phyloP scores from a whole-genome alignment of 2,888 invertebrate species.

The Acrobasis repandana region DNA sequence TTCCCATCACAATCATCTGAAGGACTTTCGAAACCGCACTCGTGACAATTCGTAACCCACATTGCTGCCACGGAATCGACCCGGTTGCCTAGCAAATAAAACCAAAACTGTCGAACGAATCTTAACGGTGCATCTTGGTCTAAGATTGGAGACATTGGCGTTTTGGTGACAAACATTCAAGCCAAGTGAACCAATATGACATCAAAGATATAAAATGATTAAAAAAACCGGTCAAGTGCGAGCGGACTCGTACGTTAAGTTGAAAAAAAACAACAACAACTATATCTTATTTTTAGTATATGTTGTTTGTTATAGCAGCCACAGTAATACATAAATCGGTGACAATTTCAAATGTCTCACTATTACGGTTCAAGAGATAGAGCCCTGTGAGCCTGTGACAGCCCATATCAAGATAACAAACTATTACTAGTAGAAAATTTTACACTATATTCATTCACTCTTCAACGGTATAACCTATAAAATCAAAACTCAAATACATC shows the following conservation, averaged over 20 bases:
- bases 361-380: too few species aligned
- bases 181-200: neutral
- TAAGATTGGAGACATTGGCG: conserved; percentile 24
- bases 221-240: too few species aligned
- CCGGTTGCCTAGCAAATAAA: conserved; percentile 46
- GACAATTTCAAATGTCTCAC: too few species aligned
- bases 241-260: too few species aligned
- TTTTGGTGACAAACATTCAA: neutral
- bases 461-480: conserved; percentile 13
- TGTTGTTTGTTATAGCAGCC: too few species aligned
- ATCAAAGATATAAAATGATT: too few species aligned
- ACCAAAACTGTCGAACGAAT: conserved; percentile 41
- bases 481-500: neutral
- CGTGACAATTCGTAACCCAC: conserved; percentile 40
- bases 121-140: conserved; percentile 48
- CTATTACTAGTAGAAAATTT: too few species aligned
- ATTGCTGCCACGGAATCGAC: conserved; percentile 39
- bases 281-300: too few species aligned
- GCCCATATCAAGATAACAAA: too few species aligned
- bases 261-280: too few species aligned
- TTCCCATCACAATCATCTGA: conserved; percentile 1
- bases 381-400: too few species aligned
- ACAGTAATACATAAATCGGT: too few species aligned
- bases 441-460: neutral
- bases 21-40: conserved; percentile 27